Evolutionary conservation across 2,888 invertebrate genomes (phyloP), one percentile per base, ranked within the genome.

Genomic region (Pocota personata): DNA sequence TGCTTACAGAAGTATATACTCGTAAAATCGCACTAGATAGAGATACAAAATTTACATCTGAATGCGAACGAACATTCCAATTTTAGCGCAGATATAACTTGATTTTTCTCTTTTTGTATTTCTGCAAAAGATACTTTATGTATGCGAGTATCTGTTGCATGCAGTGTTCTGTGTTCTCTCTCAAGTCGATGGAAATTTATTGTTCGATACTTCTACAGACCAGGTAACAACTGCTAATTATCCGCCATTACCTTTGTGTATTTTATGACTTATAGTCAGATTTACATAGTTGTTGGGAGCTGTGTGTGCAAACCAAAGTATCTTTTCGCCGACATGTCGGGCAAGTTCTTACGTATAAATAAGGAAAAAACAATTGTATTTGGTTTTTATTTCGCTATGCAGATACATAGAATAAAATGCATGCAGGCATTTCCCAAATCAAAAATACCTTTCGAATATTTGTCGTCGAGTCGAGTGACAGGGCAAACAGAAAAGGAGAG

Each of bases 161-260:
- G 21, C 19, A 64, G 50, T 58, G 55, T 24, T 35, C 12, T 32
- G 46, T 52, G 24, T 66, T 43, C 50, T 52, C 43, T 50, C 46
- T 82, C 46, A 80, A 76, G 46, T 46, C 64, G 60, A 80, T 72
- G 76, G 72, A 82, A 76, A 82, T 86, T 82, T 86, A 86, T 86
- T 86, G 82, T 82, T 77, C 76, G 66, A 66, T 84, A 79, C 52
- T 66, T 80, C 60, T 58, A 43, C 66, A 35, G 78, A 80, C 40
- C 66, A 72, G 84, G 71, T 86, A 82, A 82, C 80, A 82, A 82
- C 86, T 86, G 82, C 86, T 86, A 86, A 86, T 86, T 86, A 86
- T 86, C 77, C 67, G 66, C 82, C 76, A 86, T 86, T 86, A 86
- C 82, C 72, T 72, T 80, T 72, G 80, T 86, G 72, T 58, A 76